Evolutionary conservation across 2,888 invertebrate genomes (phyloP).

Genomic region (Brachyopa scutellaris): DNA sequence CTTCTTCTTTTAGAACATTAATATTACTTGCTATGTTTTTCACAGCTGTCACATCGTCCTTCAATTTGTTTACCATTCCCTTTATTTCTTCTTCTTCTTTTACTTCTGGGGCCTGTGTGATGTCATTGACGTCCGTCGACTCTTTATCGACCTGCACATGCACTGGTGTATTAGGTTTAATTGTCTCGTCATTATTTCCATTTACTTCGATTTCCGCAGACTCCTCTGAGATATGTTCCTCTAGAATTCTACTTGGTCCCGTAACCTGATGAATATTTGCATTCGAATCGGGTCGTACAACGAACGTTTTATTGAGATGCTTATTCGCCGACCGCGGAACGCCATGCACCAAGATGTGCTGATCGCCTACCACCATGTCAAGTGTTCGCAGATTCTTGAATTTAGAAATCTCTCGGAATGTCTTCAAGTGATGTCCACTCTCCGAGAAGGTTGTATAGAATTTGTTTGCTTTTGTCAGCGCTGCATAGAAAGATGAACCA

Average conservation of each 20-base stretch:
- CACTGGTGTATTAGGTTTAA: slow-evolving; percentile 73
- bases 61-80: neutral
- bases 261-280: slow-evolving; percentile 40
- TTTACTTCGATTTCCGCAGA: slow-evolving; percentile 32
- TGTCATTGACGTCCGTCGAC: neutral
- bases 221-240: slow-evolving; percentile 72
- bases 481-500: slow-evolving; percentile 80
- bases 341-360: slow-evolving; percentile 80
- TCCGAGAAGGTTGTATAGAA: slow-evolving; percentile 81
- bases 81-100: neutral
- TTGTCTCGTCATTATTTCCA: slow-evolving; percentile 53
- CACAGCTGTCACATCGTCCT: neutral
- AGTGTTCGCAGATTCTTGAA: slow-evolving; percentile 80
- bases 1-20: neutral
- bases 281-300: slow-evolving; percentile 73
- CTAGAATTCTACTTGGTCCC: slow-evolving; percentile 7
- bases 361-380: slow-evolving; percentile 80
- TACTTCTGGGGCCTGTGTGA: neutral
- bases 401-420: slow-evolving; percentile 81
- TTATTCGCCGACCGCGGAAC: slow-evolving; percentile 76
- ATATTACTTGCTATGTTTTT: neutral
- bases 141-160: slow-evolving; percentile 21
- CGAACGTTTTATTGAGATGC: slow-evolving; percentile 76
- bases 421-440: slow-evolving; percentile 81
- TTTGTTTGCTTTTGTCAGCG: slow-evolving; percentile 80